phyloP scores from a whole-genome alignment of 2,113 vertebrate species.

The Alaudala cheleensis region DNA sequence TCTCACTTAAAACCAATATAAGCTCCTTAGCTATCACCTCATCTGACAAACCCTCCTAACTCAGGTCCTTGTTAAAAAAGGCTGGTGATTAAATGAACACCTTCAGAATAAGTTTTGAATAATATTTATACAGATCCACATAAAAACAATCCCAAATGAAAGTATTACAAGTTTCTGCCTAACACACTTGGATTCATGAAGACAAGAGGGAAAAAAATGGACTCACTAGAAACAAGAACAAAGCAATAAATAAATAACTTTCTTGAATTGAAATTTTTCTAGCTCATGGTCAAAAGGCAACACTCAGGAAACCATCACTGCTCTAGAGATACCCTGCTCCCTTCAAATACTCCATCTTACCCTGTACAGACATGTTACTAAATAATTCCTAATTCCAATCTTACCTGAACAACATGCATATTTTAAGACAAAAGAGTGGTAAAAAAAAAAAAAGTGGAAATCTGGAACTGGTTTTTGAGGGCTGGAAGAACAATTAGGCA shows the following conservation, averaged over 20 bases:
- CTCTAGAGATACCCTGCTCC: not conserved
- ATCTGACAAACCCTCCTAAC: not conserved
- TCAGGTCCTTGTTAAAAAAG: not conserved
- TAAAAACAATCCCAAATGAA: not conserved
- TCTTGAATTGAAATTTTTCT: not conserved
- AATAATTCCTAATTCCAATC: not conserved
- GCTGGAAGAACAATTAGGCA: conserved; percentile 32
- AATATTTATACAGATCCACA: not conserved
- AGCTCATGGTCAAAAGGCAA: not conserved
- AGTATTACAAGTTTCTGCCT: not conserved
- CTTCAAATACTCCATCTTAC: not conserved
- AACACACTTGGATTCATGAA: not conserved
- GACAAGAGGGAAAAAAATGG: not conserved
- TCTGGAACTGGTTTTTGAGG: conserved; percentile 25
- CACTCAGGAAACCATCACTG: not conserved
- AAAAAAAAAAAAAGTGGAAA: not conserved
- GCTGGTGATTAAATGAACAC: not conserved
- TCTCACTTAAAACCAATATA: not conserved
- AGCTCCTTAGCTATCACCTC: not conserved
- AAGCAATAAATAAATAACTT: not conserved
- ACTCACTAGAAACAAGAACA: not conserved
- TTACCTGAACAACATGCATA: not conserved
- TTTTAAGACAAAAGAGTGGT: not conserved
- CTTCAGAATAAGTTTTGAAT: not conserved
- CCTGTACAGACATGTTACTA: not conserved